Evolutionary conservation across 2,888 invertebrate genomes (phyloP), one percentile per base, ranked within the genome.

Genomic region (Melanophora roralis): DNA sequence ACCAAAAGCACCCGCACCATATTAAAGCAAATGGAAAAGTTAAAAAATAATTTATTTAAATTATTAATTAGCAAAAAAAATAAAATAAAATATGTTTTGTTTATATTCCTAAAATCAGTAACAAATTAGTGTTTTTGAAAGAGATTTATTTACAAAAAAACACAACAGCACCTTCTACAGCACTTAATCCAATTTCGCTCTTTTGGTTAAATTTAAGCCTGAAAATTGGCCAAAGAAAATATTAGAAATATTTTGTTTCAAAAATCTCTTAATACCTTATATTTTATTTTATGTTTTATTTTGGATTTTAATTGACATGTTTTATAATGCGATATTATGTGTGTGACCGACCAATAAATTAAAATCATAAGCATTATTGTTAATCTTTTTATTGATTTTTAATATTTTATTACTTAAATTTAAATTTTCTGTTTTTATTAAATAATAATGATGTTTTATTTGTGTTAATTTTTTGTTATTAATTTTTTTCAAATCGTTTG

Each of bases 331-430:
- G 62, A 43, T 59, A 32, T 51, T 67, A 68, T 60, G 38, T 34
- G 36, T 57, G 27, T 16, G 53, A 38, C 14, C 47, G 40, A 62
- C 51, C 67, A 62, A 69, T 69, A 64, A 74, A 62, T 68, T 68
- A 68, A 14, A 40, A 62, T 53, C 45, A 69, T 71, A 65, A 71
- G 47, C 69, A 65, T 65, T 65, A 65, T 74, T 36, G 45, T n/a
- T n/a, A n/a, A n/a, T n/a, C n/a, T n/a, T n/a, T n/a, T 69, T 74
- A 65, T 77, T 78, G 59, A 59, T 76, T 78, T 72, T 74, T 59
- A 75, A 68, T 78, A 12, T 32, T 76, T 81, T 62, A 60, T 57
- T 45, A 49, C 59, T 73, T 45, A 67, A 71, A 6, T n/a, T 73
- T 9, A 62, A n/a, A n/a, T n/a, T n/a, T n/a, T n/a, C n/a, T n/a